Evolutionary conservation across 35 echinoderm and acorn worm species (phyloP).

Genomic region (Chiridota heheva): DNA sequence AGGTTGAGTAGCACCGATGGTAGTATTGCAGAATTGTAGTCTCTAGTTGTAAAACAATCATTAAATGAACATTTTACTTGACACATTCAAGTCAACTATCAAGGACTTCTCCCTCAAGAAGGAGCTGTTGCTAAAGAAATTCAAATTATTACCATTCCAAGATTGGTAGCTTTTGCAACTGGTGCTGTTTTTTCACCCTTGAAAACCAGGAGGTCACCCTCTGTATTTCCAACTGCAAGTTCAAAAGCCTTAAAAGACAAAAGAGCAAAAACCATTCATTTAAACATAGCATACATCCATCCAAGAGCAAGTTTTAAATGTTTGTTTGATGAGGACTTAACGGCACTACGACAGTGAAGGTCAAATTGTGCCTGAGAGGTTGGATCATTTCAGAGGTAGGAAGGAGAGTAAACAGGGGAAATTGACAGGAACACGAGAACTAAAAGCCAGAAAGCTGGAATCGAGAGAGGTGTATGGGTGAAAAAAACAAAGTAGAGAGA

Average conservation of each 20-base stretch:
- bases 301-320: too few species aligned
- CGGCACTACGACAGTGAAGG: not conserved
- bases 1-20: too few species aligned
- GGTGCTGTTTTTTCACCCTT: conserved; percentile 76
- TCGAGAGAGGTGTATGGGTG: too few species aligned
- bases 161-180: conserved; percentile 59
- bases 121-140: too few species aligned
- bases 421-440: not conserved
- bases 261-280: not conserved
- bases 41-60: too few species aligned
- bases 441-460: too few species aligned
- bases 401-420: not conserved
- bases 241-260: conserved; percentile 71
- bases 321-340: not conserved
- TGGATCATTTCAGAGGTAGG: not conserved
- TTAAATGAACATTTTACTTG: too few species aligned
- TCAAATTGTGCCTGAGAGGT: not conserved
- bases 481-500: too few species aligned
- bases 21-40: too few species aligned
- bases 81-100: too few species aligned
- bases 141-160: conserved; percentile 76
- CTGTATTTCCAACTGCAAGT: conserved; percentile 75
- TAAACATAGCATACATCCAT: not conserved
- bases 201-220: conserved; percentile 79
- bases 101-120: too few species aligned